Evolutionary conservation across 2,113 vertebrate species (phyloP).

Genomic region (Orthonyx spaldingii): DNA sequence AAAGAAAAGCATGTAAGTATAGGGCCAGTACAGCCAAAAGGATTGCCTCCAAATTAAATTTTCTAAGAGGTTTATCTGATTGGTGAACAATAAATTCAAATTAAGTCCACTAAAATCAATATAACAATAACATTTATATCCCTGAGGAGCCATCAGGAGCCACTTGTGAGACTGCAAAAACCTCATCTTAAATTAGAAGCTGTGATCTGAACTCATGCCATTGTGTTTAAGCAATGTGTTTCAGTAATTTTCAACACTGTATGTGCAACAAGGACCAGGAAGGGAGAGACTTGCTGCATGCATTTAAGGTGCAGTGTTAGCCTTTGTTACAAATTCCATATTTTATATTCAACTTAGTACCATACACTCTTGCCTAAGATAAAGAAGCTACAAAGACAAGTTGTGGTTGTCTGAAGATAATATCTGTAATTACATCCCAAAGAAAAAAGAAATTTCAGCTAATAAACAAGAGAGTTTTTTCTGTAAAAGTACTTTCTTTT

Average conservation of each 20-base stretch:
- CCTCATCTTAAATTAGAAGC: not conserved
- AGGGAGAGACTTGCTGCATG: not conserved
- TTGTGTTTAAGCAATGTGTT: not conserved
- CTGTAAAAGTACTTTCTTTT: not conserved
- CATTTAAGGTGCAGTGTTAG: not conserved
- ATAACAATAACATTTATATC: conserved; percentile 6
- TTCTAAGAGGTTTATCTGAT: conserved; percentile 20
- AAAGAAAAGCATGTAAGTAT: not conserved
- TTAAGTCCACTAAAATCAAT: conserved; percentile 43
- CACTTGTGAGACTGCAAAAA: conserved; percentile 11
- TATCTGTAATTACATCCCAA: not conserved
- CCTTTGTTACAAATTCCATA: not conserved
- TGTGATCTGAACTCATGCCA: not conserved
- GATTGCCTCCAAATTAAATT: conserved; percentile 33
- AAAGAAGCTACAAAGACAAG: not conserved
- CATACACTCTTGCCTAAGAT: not conserved
- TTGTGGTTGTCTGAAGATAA: conserved; percentile 8
- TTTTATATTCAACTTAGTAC: not conserved
- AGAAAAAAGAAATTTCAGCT: not conserved
- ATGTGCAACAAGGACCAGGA: not conserved
- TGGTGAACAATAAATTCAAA: conserved; percentile 50
- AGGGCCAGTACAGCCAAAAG: not conserved
- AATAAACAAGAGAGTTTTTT: not conserved
- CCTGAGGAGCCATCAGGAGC: not conserved
- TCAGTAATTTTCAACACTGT: not conserved